phyloP scores from a whole-genome alignment of 2,797 vertebrate species.

The Micropoecilia bifurca region DNA sequence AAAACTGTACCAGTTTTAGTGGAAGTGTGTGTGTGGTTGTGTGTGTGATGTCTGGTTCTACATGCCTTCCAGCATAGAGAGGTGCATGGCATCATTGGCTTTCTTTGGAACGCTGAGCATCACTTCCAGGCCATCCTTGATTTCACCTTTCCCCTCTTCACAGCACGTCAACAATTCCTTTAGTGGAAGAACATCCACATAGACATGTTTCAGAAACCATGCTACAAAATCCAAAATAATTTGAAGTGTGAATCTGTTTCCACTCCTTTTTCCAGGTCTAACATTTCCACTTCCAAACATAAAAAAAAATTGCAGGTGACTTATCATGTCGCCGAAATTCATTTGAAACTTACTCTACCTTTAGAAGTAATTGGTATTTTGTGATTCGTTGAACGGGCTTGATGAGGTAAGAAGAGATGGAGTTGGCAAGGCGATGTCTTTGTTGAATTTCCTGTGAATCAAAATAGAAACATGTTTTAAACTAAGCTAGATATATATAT shows the following conservation, averaged over 20 bases:
- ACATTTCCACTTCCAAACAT: background rate
- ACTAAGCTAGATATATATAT: no score
- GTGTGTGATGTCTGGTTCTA: background rate
- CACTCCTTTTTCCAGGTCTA: background rate
- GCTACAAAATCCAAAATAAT: background rate
- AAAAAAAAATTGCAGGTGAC: background rate
- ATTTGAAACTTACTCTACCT: constrained; percentile 76
- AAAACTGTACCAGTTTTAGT: background rate
- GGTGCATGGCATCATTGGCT: constrained; percentile 99
- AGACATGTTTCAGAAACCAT: background rate
- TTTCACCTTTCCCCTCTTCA: constrained; percentile 98
- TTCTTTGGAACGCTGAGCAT: constrained; percentile 99
- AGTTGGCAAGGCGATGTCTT: constrained; percentile 95
- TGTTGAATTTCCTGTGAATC: constrained; percentile 93
- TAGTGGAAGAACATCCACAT: constrained; percentile 17
- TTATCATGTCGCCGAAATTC: background rate
- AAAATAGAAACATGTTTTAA: background rate
- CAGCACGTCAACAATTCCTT: constrained; percentile 97
- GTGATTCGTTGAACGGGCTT: constrained; percentile 99
- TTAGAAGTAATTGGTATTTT: constrained; percentile 97
- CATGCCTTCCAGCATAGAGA: constrained; percentile 98
- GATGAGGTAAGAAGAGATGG: constrained; percentile 98
- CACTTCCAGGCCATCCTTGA: constrained; percentile 98
- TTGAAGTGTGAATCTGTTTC: background rate
- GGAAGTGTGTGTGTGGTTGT: background rate